A percentile compares a stretch with the other conserved stretches of the same genome.
phyloP scores from a whole-genome alignment of 2,113 vertebrate species.

The Bubalus kerabau region DNA sequence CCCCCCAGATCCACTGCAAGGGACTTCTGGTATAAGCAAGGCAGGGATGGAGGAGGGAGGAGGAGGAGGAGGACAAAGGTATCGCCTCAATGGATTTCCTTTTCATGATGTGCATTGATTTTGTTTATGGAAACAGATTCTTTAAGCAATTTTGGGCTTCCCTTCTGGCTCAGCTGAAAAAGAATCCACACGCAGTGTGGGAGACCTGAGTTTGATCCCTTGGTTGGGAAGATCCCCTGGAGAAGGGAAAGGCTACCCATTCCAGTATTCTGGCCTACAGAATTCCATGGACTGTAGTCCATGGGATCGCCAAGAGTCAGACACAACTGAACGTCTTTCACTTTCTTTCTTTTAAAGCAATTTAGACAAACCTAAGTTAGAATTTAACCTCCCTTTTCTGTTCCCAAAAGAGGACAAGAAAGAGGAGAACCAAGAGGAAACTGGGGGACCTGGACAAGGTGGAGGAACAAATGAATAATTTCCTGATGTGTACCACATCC shows the following conservation, averaged over 20 bases:
- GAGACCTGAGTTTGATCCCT: background rate
- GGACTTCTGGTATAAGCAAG: background rate
- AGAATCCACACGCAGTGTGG: background rate
- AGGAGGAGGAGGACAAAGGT: background rate
- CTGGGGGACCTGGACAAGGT: background rate
- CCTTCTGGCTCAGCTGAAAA: background rate
- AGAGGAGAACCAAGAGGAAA: background rate
- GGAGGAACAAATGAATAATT: background rate
- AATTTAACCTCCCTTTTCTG: background rate
- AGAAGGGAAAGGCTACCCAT: background rate
- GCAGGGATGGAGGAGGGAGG: background rate
- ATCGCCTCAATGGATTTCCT: background rate
- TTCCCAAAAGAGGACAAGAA: background rate
- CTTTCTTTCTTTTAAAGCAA: background rate
- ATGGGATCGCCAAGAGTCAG: background rate
- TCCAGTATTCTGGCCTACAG: background rate
- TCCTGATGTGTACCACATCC: background rate
- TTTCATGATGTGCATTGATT: background rate
- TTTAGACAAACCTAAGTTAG: background rate
- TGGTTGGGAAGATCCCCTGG: background rate
- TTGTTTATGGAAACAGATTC: background rate
- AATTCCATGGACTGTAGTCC: background rate
- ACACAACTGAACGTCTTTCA: background rate
- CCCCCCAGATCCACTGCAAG: background rate
- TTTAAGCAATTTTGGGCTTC: background rate